Evolutionary conservation across 2,888 invertebrate species (phyloP).

Genomic region (Eledone cirrhosa): DNA sequence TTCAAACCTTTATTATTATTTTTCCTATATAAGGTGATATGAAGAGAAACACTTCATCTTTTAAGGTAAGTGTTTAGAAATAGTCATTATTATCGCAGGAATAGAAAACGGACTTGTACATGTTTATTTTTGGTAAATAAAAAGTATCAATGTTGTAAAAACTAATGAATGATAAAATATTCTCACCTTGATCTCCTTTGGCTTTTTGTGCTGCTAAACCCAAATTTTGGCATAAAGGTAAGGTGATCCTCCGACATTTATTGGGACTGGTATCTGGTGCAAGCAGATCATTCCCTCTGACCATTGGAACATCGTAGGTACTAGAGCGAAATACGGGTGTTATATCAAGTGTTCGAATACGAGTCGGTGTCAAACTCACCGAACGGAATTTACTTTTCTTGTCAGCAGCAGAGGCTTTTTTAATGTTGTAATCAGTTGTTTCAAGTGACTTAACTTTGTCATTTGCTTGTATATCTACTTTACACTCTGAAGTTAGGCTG

Average conservation of each 20-base stretch:
- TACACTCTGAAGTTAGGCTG: constrained; percentile 44
- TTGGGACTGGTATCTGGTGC: constrained; percentile 40
- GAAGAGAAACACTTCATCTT: too few species aligned
- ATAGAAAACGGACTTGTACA: too few species aligned
- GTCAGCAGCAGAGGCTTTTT: background rate
- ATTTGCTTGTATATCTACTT: constrained; percentile 26
- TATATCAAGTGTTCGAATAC: background rate
- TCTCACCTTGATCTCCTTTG: constrained; percentile 28
- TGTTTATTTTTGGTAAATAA: too few species aligned
- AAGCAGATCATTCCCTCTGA: constrained; percentile 29
- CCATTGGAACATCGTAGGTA: constrained; percentile 6
- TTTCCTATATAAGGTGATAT: too few species aligned
- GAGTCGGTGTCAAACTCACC: constrained; percentile 4
- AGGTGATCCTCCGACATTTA: constrained; percentile 38
- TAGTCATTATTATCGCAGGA: too few species aligned
- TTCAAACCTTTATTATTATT: too few species aligned
- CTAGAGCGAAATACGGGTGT: constrained; percentile 10
- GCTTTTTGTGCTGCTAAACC: constrained; percentile 16
- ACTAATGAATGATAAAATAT: background rate
- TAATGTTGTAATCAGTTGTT: background rate
- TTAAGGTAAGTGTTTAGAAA: too few species aligned
- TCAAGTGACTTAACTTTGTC: background rate
- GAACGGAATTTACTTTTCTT: background rate
- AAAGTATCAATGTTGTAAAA: too few species aligned
- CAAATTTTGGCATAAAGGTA: constrained; percentile 40